These are phyloP conservation scores for Drosophila carrolli DNA, from an alignment of 1,140 invertebrate genomes.

Conservation along the genomic window DNA sequence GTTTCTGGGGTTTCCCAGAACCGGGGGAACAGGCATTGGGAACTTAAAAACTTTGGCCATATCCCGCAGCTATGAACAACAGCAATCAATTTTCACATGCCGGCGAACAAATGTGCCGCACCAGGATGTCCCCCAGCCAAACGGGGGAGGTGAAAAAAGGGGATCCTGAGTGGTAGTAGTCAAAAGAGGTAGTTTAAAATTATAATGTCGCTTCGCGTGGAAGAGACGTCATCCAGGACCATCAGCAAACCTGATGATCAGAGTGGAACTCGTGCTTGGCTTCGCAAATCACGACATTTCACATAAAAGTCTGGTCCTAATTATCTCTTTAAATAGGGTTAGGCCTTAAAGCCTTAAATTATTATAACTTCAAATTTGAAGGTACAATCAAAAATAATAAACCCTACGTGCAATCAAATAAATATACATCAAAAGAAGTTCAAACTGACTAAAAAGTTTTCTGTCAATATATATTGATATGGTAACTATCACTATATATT, in stretches of 20 bases:
- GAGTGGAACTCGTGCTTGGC: conserved; percentile 1
- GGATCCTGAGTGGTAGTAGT: not conserved
- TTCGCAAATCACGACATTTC: conserved; percentile 7
- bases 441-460: no score
- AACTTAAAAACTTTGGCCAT: conserved; percentile 82
- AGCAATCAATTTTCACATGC: conserved; percentile 82
- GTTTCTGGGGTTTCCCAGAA: conserved; percentile 15
- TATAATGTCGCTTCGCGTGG: conserved; percentile 67
- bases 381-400: no score
- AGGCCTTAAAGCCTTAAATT: not conserved
- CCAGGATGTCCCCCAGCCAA: conserved; percentile 48
- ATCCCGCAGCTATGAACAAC: conserved; percentile 81
- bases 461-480: no score
- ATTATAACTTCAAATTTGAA: no score
- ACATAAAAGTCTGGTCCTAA: conserved; percentile 15
- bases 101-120: conserved; percentile 78
- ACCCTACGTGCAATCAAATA: no score
- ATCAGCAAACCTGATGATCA: conserved; percentile 51
- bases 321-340: conserved; percentile 29
- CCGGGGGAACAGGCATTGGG: conserved; percentile 49
- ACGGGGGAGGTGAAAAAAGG: not conserved
- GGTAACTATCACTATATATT: no score
- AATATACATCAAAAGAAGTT: no score
- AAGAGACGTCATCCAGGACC: conserved; percentile 39
- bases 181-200: conserved; percentile 69